Percentiles rank a stretch among this genome's conserved stretches.
Evolutionary conservation across 2,797 vertebrate genomes (phyloP).

Genomic region (Triplophysa bombifrons): DNA sequence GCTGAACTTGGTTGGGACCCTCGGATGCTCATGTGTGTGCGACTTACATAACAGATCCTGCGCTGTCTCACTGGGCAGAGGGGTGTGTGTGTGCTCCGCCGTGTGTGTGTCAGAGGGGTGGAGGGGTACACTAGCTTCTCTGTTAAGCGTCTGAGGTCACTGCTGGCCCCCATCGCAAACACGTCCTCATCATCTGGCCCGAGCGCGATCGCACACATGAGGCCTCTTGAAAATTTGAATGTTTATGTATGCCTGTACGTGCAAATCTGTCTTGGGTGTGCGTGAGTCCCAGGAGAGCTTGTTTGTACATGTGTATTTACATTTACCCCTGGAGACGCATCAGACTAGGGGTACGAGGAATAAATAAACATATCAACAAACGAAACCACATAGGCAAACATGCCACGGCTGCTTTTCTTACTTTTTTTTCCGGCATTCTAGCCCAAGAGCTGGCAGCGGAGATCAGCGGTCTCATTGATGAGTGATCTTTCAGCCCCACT

Average conservation of each 20-base stretch:
- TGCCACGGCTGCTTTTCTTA: background rate
- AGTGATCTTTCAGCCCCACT: background rate
- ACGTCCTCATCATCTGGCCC: conserved; percentile 44
- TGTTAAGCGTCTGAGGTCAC: conserved; percentile 49
- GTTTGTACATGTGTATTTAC: conserved; percentile 36
- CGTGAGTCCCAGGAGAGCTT: conserved; percentile 24
- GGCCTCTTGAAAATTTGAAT: conserved; percentile 30
- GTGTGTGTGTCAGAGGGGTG: conserved; percentile 25
- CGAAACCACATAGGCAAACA: conserved; percentile 23
- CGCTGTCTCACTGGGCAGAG: conserved; percentile 42
- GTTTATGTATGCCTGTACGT: conserved; percentile 9
- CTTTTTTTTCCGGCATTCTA: background rate
- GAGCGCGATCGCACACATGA: conserved; percentile 29
- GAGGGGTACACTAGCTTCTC: conserved; percentile 51
- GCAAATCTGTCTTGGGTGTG: conserved; percentile 16
- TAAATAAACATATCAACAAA: conserved; percentile 47
- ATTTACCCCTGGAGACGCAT: conserved; percentile 32
- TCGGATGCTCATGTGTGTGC: conserved; percentile 21
- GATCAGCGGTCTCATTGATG: conserved; percentile 10
- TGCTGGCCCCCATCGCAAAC: conserved; percentile 42
- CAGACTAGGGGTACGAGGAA: background rate
- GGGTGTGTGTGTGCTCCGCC: background rate
- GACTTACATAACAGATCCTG: conserved; percentile 59
- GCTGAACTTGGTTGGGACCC: conserved; percentile 25
- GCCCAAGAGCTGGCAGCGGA: conserved; percentile 8